Evolutionary conservation across 1,140 invertebrate species (phyloP).

Genomic region (Colletes gigas): DNA sequence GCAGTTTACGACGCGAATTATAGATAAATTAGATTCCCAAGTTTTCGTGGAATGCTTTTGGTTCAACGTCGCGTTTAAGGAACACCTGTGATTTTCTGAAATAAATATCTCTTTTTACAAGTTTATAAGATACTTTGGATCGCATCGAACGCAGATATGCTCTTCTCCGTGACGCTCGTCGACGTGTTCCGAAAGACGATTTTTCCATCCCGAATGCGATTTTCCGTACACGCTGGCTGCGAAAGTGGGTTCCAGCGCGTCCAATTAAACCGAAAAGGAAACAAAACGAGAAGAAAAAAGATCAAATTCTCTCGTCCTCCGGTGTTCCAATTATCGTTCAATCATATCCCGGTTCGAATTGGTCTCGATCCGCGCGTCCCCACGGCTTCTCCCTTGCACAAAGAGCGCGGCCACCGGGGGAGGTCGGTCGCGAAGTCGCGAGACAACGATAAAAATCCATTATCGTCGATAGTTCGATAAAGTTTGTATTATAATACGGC

Average conservation of each 20-base stretch:
- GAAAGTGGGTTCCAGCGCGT: neutral
- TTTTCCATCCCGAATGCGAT: neutral
- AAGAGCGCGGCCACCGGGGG: neutral
- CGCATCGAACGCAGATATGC: no score
- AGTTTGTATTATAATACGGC: neutral
- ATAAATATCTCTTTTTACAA: no score
- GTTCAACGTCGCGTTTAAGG: no score
- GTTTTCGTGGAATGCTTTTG: no score
- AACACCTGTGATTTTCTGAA: no score
- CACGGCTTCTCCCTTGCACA: no score
- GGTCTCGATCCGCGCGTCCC: neutral
- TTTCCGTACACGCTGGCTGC: neutral
- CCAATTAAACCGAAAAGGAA: constrained; percentile 35
- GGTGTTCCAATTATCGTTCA: constrained; percentile 38
- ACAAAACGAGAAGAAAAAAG: neutral
- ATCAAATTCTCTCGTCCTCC: constrained; percentile 17
- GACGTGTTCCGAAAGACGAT: neutral
- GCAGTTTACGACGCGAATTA: no score
- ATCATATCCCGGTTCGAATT: constrained; percentile 10
- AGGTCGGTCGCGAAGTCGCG: no score
- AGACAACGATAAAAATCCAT: neutral
- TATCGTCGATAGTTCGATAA: neutral
- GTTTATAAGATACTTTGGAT: no score
- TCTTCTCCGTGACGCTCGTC: no score
- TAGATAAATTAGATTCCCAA: no score